Percentiles rank a stretch among this genome's conserved stretches.
phyloP scores from a whole-genome alignment of 2,113 vertebrate genomes.

The Paradisaea rubra region DNA sequence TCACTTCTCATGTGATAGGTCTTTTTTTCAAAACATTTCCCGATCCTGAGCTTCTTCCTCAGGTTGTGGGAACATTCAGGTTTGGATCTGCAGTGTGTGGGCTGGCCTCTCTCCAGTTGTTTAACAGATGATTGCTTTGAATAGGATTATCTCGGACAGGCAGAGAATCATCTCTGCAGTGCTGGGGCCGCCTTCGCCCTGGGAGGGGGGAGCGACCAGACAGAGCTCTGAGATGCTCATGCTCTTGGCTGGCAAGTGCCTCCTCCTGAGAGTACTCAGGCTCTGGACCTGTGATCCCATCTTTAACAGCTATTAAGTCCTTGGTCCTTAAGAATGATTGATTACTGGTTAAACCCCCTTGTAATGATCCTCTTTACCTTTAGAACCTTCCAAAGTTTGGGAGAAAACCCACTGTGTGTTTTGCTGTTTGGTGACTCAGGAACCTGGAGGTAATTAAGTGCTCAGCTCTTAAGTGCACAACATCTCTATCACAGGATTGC shows the following conservation, averaged over 20 bases:
- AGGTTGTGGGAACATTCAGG: constrained; percentile 39
- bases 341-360: neutral
- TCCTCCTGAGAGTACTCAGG: neutral
- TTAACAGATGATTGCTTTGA: constrained; percentile 40
- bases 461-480: neutral
- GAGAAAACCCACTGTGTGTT: neutral
- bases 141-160: constrained; percentile 46
- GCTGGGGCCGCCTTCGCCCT: neutral
- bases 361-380: neutral
- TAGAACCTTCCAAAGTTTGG: neutral
- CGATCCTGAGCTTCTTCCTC: neutral
- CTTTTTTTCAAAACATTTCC: neutral
- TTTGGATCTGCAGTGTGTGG: constrained; percentile 2
- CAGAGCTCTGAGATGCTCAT: neutral
- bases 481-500: neutral
- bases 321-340: neutral
- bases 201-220: neutral
- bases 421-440: neutral
- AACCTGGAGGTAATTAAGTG: neutral
- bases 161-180: neutral
- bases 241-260: neutral
- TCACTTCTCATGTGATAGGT: neutral
- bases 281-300: neutral
- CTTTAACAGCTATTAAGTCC: neutral
- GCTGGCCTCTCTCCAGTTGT: constrained; percentile 26